These are phyloP conservation scores for Chironomus riparius DNA, from an alignment of 2,888 invertebrate species.

Conservation along the genomic window DNA sequence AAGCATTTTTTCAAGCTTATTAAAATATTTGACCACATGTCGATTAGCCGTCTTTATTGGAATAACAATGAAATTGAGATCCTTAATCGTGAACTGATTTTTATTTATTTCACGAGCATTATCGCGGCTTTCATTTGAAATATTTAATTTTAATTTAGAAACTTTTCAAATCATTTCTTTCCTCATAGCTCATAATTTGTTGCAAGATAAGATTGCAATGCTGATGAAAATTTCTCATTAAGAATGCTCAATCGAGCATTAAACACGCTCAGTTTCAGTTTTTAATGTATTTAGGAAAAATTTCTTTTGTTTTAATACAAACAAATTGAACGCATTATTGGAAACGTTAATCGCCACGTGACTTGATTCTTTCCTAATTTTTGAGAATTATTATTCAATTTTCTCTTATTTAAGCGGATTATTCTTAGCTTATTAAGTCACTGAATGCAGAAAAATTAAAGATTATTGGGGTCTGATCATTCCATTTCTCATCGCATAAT, in stretches of 20 bases:
- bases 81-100: slow-evolving; percentile 6
- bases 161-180: not conserved
- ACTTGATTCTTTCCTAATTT: not conserved
- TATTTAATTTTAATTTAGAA: slow-evolving; percentile 5
- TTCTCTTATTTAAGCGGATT: too few species aligned
- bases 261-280: not conserved
- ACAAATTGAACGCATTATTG: not conserved
- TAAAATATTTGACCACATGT: not conserved
- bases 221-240: not conserved
- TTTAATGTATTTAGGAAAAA: not conserved
- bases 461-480: too few species aligned
- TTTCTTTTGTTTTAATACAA: not conserved
- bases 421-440: too few species aligned
- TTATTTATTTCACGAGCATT: not conserved
- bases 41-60: not conserved
- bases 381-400: too few species aligned
- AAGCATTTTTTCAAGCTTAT: not conserved
- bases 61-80: slow-evolving; percentile 6
- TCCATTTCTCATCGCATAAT: too few species aligned
- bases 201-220: not conserved
- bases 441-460: too few species aligned
- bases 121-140: not conserved
- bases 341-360: not conserved
- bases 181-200: not conserved
- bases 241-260: slow-evolving; percentile 1